Conservation (phyloP, 2,888 invertebrate species). For the Hecatera dysodea region DNA sequence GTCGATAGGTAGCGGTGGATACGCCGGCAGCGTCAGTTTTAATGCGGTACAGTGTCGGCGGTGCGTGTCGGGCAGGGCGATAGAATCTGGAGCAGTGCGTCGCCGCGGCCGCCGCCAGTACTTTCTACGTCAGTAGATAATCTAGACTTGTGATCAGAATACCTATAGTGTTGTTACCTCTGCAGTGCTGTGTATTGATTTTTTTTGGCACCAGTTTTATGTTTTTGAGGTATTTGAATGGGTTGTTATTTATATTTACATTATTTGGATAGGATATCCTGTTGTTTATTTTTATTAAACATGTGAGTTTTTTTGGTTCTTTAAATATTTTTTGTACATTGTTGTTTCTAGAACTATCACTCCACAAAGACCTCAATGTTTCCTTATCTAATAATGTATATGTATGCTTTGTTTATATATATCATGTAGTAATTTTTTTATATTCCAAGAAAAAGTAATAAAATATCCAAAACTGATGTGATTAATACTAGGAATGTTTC, state of each 20-base stretch:
- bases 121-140: slow-evolving; percentile 68
- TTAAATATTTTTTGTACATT: background rate
- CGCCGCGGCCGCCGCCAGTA: slow-evolving; percentile 50
- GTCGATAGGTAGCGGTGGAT: slow-evolving; percentile 68
- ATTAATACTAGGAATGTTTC: background rate
- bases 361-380: background rate
- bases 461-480: background rate
- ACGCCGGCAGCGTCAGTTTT: slow-evolving; percentile 71
- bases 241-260: slow-evolving; percentile 19
- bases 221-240: slow-evolving; percentile 9
- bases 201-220: slow-evolving; percentile 17
- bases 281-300: background rate
- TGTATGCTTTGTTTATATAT: background rate
- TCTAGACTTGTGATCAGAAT: slow-evolving; percentile 65
- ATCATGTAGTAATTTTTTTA: background rate
- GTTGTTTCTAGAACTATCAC: background rate
- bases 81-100: slow-evolving; percentile 71
- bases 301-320: background rate
- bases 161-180: slow-evolving; percentile 58
- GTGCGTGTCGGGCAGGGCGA: slow-evolving; percentile 55
- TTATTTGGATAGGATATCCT: background rate
- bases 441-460: background rate
- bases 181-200: slow-evolving; percentile 70
- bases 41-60: slow-evolving; percentile 64
- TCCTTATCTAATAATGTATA: too few relatives aligned